phyloP scores from a whole-genome alignment of 1,140 invertebrate genomes.

The Bombus sylvicola region DNA sequence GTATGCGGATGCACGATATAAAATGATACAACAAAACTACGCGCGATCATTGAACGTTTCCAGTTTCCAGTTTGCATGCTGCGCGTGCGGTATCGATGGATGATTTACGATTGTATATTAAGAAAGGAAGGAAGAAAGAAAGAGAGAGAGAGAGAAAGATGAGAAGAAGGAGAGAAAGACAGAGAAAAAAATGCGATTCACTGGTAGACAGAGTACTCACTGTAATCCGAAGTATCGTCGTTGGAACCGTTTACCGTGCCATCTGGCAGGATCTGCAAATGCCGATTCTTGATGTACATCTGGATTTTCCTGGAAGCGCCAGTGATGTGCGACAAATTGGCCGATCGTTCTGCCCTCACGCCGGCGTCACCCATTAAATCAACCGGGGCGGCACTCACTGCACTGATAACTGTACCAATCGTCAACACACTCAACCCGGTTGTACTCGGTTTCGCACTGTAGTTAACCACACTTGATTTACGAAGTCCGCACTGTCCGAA shows the following conservation, averaged over 20 bases:
- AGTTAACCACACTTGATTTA: slow-evolving; percentile 48
- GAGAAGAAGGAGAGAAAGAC: accelerated
- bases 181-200: background rate
- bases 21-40: slow-evolving; percentile 3
- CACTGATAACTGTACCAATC: slow-evolving; percentile 69
- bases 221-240: slow-evolving; percentile 89
- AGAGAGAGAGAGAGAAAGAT: background rate
- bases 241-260: slow-evolving; percentile 91
- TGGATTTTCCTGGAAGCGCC: slow-evolving; percentile 89
- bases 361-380: slow-evolving; percentile 68
- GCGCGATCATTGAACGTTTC: background rate
- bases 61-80: no score
- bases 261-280: slow-evolving; percentile 90
- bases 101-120: background rate
- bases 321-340: slow-evolving; percentile 89
- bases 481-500: slow-evolving; percentile 66
- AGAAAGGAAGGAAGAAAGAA: background rate
- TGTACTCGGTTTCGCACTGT: slow-evolving; percentile 47
- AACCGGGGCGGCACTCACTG: slow-evolving; percentile 68
- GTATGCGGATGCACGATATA: slow-evolving; percentile 13
- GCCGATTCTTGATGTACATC: slow-evolving; percentile 91
- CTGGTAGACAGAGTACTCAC: slow-evolving; percentile 84
- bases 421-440: slow-evolving; percentile 52
- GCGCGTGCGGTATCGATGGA: background rate
- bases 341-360: slow-evolving; percentile 85